Conservation (phyloP, 2,113 vertebrate genomes). For the Ovibos moschatus region DNA sequence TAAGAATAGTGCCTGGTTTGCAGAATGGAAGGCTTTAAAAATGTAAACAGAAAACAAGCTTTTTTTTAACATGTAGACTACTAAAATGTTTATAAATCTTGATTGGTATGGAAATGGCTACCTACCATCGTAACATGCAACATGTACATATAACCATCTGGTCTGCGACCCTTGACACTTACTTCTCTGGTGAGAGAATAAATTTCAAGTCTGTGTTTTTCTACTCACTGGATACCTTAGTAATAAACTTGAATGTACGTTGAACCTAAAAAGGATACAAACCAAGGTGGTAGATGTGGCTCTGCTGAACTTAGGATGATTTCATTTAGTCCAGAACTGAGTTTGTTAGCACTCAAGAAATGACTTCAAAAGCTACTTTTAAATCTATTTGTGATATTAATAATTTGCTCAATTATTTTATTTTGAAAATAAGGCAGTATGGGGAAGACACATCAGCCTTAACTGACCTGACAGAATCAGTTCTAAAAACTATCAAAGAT, state of each 20-base stretch:
- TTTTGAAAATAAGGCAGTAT: conserved; percentile 19
- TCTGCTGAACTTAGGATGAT: not conserved
- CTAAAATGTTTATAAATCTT: not conserved
- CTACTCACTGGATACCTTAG: not conserved
- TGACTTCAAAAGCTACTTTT: not conserved
- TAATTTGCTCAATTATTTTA: conserved; percentile 9
- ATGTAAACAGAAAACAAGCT: not conserved
- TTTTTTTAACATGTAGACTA: not conserved
- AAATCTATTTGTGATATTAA: not conserved
- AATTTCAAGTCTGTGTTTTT: not conserved
- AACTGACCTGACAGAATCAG: not conserved
- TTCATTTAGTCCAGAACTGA: not conserved
- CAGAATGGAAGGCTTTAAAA: not conserved
- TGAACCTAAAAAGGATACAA: not conserved
- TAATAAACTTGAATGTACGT: not conserved
- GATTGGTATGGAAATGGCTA: not conserved
- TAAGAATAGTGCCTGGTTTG: not conserved
- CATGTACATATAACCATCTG: not conserved
- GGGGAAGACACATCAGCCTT: not conserved
- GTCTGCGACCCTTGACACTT: not conserved
- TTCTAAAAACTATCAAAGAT: conserved; percentile 14
- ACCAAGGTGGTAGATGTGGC: not conserved
- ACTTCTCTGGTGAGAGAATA: not conserved
- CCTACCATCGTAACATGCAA: not conserved
- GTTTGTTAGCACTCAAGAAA: not conserved